Conservation (phyloP, 2,797 vertebrate species). For the Sebastiscus albofasciatus region DNA sequence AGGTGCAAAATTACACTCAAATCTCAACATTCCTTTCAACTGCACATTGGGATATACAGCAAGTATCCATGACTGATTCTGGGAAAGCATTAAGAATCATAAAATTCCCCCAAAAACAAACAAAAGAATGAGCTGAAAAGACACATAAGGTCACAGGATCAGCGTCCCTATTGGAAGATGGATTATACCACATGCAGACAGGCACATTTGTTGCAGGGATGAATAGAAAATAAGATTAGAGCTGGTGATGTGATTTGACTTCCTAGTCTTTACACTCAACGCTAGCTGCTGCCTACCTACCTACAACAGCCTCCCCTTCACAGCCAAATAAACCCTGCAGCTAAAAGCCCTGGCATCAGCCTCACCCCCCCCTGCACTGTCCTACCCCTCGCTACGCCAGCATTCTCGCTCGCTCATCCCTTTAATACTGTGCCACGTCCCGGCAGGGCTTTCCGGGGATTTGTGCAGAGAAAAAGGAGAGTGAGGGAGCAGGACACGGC, state of each 20-base stretch:
- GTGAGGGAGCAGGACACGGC: conserved; percentile 89
- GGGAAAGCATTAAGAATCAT: conserved; percentile 12
- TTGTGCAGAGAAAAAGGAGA: conserved; percentile 92
- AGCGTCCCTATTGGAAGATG: conserved; percentile 1
- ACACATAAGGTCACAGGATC: conserved; percentile 18
- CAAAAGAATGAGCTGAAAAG: background rate
- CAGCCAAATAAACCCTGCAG: conserved; percentile 59
- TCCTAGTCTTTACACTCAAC: conserved; percentile 27
- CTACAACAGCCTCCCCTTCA: conserved; percentile 34
- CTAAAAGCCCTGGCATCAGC: conserved; percentile 61
- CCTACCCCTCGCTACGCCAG: conserved; percentile 53
- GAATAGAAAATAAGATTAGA: conserved; percentile 24
- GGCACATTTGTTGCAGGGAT: conserved; percentile 10
- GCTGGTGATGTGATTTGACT: conserved; percentile 32
- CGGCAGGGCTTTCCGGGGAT: conserved; percentile 93
- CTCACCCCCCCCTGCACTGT: conserved; percentile 49
- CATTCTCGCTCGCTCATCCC: conserved; percentile 67
- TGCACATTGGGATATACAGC: background rate
- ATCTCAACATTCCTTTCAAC: background rate
- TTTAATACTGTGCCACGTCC: conserved; percentile 83
- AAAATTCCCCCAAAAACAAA: conserved; percentile 9
- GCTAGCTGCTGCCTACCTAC: conserved; percentile 45
- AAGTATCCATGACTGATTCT: conserved; percentile 2
- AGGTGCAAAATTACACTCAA: background rate
- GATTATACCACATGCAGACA: conserved; percentile 9